Evolutionary conservation across 2,888 invertebrate species (phyloP).

Genomic region (Pristionchus fissidentatus): DNA sequence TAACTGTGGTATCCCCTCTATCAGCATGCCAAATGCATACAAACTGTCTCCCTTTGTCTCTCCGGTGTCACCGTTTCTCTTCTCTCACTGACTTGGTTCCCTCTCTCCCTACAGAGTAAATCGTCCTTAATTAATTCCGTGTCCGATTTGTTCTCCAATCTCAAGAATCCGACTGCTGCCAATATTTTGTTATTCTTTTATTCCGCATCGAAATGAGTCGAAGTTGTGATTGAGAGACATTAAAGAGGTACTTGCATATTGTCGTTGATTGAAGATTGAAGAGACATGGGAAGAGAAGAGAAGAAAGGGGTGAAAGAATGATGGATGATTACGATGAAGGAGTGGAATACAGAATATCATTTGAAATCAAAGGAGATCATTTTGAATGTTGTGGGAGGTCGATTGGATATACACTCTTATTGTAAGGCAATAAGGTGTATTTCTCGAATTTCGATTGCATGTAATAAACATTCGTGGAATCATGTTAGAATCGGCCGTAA

Average conservation of each 20-base stretch:
- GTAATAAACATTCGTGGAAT: no score
- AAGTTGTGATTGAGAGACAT: conserved; percentile 18
- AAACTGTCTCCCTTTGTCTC: no score
- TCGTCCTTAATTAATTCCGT: conserved; percentile 5
- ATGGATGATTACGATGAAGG: not conserved
- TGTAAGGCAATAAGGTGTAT: no score
- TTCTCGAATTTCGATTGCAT: no score
- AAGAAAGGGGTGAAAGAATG: not conserved
- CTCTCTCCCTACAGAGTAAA: conserved; percentile 9
- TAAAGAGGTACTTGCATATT: not conserved
- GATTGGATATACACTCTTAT: no score
- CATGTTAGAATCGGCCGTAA: no score
- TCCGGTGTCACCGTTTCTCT: conserved; percentile 3
- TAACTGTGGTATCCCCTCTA: no score
- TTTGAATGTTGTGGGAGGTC: no score
- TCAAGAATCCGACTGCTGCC: conserved; percentile 24
- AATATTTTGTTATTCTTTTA: not conserved
- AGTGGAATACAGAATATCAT: no score
- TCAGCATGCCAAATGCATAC: no score
- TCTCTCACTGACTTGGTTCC: not conserved
- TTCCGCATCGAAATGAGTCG: not conserved
- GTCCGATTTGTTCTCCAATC: no score
- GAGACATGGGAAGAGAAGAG: not conserved
- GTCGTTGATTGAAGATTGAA: not conserved
- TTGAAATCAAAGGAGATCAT: no score